Base-by-base conservation (phyloP, 2,113 vertebrate species). In the Solea solea region DNA sequence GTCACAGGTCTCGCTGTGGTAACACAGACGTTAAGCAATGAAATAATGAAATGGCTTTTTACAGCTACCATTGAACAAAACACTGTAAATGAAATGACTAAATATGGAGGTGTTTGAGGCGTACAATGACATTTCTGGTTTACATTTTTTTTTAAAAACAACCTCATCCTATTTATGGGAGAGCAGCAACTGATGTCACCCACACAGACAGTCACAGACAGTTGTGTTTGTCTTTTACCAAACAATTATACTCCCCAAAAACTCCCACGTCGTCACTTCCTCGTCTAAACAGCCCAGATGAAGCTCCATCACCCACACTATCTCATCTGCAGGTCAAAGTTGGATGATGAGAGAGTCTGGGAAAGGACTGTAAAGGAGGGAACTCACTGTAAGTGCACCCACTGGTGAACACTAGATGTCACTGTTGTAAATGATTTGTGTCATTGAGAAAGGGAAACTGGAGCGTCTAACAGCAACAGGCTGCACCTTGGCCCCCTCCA, bases 121-220 rank as follows among this genome's bases (percentile, higher is more conserved):
- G 21, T 21, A 21, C 21, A 21, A 21, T 21, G 21, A 21, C 21
- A 21, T n/a, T n/a, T n/a, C n/a, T n/a, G n/a, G n/a, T n/a, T n/a
- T n/a, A n/a, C n/a, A n/a, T n/a, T n/a, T n/a, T n/a, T n/a, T n/a
- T n/a, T n/a, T n/a, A n/a, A n/a, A n/a, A 14, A 1, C 45, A 48
- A 13, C 2, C 11, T 48, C 14, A 48, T 13, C 45, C 21, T 34
- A 6, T 34, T 34, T 85, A 84, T 86, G 75, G 82, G 89, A 91
- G 84, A 88, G 88, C 86, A 87, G 88, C 83, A 86, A 76, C 77
- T 94, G 91, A 94, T 93, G 91, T 94, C 89, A 94, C 91, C 88
- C 79, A 82, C 85, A 86, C 74, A 90, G 90, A 86, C 74, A 90
- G 91, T 89, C 86, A 84, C 84, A 91, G 90, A 90, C 78, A 74